phyloP scores from a whole-genome alignment of 2,888 invertebrate species.

The Ophion ellenae region DNA sequence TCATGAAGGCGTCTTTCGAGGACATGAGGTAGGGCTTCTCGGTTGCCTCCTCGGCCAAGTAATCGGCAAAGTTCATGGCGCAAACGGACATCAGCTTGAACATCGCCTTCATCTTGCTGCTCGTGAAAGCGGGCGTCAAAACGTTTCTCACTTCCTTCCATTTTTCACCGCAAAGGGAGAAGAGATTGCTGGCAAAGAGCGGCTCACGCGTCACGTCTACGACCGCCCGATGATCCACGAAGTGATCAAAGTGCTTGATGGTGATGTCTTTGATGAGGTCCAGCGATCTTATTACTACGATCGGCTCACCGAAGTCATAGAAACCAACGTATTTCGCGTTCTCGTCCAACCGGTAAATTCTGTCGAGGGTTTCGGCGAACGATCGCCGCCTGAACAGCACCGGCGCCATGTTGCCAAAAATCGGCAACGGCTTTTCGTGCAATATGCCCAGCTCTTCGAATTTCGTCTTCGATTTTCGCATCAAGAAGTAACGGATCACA shows the following conservation, averaged over 20 bases:
- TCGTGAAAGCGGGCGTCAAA: slow-evolving; percentile 86
- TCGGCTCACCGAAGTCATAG: slow-evolving; percentile 74
- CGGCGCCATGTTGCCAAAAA: slow-evolving; percentile 67
- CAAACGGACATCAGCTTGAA: slow-evolving; percentile 83
- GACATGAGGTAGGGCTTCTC: slow-evolving; percentile 70
- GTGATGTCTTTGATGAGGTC: slow-evolving; percentile 77
- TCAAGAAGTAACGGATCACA: background rate
- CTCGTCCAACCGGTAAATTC: slow-evolving; percentile 67
- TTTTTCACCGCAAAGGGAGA: slow-evolving; percentile 80
- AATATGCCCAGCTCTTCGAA: slow-evolving; percentile 57
- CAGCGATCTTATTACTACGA: slow-evolving; percentile 76
- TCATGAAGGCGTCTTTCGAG: slow-evolving; percentile 77
- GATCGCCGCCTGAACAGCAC: slow-evolving; percentile 37
- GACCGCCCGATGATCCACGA: slow-evolving; percentile 74
- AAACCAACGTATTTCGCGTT: slow-evolving; percentile 75
- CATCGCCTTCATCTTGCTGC: slow-evolving; percentile 86
- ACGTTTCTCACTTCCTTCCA: slow-evolving; percentile 85
- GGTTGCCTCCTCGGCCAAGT: slow-evolving; percentile 66
- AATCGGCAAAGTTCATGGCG: slow-evolving; percentile 75
- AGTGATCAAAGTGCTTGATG: slow-evolving; percentile 77
- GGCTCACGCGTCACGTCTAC: slow-evolving; percentile 69
- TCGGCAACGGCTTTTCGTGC: slow-evolving; percentile 58
- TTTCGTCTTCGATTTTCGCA: slow-evolving; percentile 21
- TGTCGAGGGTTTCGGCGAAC: slow-evolving; percentile 43
- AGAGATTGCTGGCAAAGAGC: slow-evolving; percentile 71